Evolutionary conservation across 2,888 invertebrate species (phyloP), one percentile per base, ranked within the genome.

Genomic region (Drosophila pseudotalamancana): DNA sequence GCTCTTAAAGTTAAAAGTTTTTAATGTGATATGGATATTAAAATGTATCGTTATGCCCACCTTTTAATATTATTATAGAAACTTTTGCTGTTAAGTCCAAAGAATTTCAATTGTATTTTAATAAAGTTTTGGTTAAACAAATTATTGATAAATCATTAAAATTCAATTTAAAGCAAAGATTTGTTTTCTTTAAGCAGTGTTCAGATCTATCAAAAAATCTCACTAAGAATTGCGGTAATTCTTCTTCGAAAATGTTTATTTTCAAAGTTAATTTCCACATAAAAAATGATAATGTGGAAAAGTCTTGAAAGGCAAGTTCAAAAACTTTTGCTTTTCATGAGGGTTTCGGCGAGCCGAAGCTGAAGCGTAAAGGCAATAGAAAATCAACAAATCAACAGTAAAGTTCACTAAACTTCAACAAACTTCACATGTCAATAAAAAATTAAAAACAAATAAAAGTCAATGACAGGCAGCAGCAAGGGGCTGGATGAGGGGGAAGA

Each of bases 381-480:
- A 77, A 77, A 61, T 37, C 34, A 75, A 62, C 55, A 77, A 77
- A 61, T 37, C 34, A 75, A 62, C 55, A 53, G 73, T 63, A 73
- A 63, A 87, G 83, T 83, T 83, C 83, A 87, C 67, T 87, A 85
- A 83, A 83, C 83, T 83, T 85, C 66, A 62, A 67, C 82, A 73
- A 46, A 85, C 83, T 87, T 83, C 83, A 85, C 87, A 87, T 85
- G 87, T 87, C 83, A 83, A 83, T 85, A 83, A 87, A 82, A 85
- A 87, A 81, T 87, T 87, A 81, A 87, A 87, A 87, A 78, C 87
- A 82, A 82, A 87, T 82, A 82, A 87, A 87, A 85, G 62, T 65
- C 78, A 78, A 76, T 77, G 85, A 87, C 76, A 70, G 81, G 25
- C 62, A 50, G 12, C 11, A 42, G 31, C 45, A 31, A 21, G 11